Evolutionary conservation across 1,140 invertebrate species (phyloP).

Genomic region (Brachionus manjavacas): DNA sequence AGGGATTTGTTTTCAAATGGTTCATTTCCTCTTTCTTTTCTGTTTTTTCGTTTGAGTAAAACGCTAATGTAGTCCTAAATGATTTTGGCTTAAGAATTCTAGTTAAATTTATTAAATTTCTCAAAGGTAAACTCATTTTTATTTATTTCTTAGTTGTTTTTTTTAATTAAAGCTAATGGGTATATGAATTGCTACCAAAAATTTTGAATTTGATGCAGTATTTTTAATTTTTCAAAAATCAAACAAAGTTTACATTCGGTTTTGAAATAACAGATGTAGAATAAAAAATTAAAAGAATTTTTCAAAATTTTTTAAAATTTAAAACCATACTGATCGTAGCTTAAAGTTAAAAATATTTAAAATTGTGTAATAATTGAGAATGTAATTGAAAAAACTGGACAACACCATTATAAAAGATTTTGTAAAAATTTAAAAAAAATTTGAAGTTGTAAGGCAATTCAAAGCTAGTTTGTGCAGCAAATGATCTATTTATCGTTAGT

Average conservation of each 20-base stretch:
- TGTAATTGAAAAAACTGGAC: no score
- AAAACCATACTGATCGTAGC: no score
- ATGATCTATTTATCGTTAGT: no score
- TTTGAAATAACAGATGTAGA: background rate
- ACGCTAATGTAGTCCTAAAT: background rate
- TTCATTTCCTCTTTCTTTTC: conserved; percentile 9
- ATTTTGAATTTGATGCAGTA: background rate
- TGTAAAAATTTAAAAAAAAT: no score
- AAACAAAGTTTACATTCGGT: background rate
- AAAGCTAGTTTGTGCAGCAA: no score
- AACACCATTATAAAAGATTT: no score
- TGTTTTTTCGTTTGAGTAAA: background rate
- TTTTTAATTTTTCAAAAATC: background rate
- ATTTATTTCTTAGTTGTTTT: background rate
- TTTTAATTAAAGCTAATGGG: background rate
- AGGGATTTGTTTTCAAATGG: conserved; percentile 13
- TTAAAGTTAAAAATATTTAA: no score
- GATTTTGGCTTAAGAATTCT: background rate
- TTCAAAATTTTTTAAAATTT: no score
- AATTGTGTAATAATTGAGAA: no score
- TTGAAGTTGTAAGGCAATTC: no score
- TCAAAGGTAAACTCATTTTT: background rate
- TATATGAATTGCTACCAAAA: background rate
- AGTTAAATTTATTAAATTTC: background rate
- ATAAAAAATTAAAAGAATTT: no score